A percentile compares a stretch with the other conserved stretches of the same genome.
These are phyloP conservation scores for Yponomeuta malinellus DNA, from an alignment of 2,888 invertebrate genomes.

Conservation along the genomic window DNA sequence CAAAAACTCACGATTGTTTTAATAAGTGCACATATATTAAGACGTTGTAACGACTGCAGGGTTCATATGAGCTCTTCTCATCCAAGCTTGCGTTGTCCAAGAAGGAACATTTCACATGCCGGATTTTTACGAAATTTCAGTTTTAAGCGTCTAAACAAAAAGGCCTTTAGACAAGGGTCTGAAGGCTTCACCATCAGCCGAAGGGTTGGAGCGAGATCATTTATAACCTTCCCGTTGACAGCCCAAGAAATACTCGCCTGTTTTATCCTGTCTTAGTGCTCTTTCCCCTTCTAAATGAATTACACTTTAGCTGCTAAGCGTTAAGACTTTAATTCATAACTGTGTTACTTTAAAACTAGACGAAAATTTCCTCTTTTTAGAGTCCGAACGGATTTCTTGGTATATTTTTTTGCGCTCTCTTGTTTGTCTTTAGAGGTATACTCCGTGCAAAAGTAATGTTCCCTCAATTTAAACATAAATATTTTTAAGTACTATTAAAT, in stretches of 20 bases:
- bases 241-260: conserved; percentile 45
- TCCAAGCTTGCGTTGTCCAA: too few relatives aligned
- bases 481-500: too few relatives aligned
- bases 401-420: neutral
- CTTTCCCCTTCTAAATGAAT: neutral
- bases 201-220: conserved; percentile 50
- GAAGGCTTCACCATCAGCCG: conserved; percentile 37
- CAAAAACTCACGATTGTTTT: too few relatives aligned
- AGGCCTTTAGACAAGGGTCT: conserved; percentile 34
- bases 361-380: neutral
- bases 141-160: conserved; percentile 13
- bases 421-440: neutral
- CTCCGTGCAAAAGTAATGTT: too few relatives aligned
- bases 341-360: neutral
- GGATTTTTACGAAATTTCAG: neutral
- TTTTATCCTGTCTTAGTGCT: neutral
- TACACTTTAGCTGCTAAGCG: neutral
- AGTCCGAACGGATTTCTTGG: neutral
- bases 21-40: too few relatives aligned
- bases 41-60: too few relatives aligned
- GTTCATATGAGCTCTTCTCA: too few relatives aligned
- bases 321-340: neutral
- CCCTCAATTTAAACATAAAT: too few relatives aligned
- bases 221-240: conserved; percentile 53
- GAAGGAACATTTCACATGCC: neutral